Base-by-base conservation (phyloP, 2,888 invertebrate species). In the Tipula lateralis region DNA sequence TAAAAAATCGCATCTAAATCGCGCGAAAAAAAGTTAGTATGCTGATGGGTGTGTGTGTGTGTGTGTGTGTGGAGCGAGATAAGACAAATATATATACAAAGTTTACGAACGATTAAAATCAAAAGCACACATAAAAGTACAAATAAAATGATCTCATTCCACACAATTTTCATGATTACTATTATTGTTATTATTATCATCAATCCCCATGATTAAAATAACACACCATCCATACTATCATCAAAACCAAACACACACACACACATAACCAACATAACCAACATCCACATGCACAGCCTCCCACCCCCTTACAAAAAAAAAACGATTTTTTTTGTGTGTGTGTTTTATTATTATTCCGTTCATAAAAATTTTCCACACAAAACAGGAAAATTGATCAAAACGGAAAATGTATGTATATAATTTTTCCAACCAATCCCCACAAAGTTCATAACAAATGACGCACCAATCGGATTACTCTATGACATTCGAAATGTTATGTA, bases 391-490 rank as follows among this genome's bases (percentile, higher is more conserved):
- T 66, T 66, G 66, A 66, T 66, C 66, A 66, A 66, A 66, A 50
- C 16, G 44, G 16, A 66, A 50, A 66, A 24, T 66, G 66, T 66
- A 66, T 66, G n/a, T n/a, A 82, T 30, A 82, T 29, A 82, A 30
- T 82, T 29, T 82, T 84, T 50, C 29, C 50, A 44, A 84, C 84
- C 84, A 84, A 84, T 84, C 84, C 44, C 44, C 16, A 84, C 84
- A 84, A 84, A 84, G 84, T 84, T 84, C 84, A 50, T 84, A 84
- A 84, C 84, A 84, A 84, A 84, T 84, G 84, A 44, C 84, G 44
- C 84, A 84, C 84, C 84, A 84, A 84, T 84, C 84, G 84, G 84
- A 84, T 84, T 84, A 84, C 84, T 84, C 29, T 84, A 84, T 84
- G 84, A 84, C 84, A 84, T 84, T 84, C 44, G 84, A 24, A 34